phyloP scores from a whole-genome alignment of 1,140 invertebrate genomes.

The Chironomus striatipennis region DNA sequence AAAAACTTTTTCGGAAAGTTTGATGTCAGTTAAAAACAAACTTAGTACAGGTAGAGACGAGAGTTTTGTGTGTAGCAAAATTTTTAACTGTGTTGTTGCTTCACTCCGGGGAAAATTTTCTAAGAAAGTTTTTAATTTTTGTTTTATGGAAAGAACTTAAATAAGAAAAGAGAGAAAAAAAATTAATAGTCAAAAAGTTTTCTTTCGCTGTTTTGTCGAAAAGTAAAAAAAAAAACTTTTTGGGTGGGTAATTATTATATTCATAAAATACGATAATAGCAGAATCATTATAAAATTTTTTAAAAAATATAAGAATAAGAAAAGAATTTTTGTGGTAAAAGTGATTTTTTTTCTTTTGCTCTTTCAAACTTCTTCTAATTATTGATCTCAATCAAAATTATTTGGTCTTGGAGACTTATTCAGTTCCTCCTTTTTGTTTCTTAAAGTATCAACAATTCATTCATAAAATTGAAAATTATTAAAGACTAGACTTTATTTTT shows the following conservation, averaged over 20 bases:
- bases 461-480: no score
- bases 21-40: slow-evolving; percentile 24
- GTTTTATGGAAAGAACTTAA: slow-evolving; percentile 22
- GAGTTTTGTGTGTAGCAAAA: slow-evolving; percentile 22
- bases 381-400: background rate
- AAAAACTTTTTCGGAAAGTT: slow-evolving; percentile 19
- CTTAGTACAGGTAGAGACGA: slow-evolving; percentile 23
- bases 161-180: slow-evolving; percentile 20
- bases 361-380: background rate
- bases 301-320: no score
- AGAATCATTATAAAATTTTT: background rate
- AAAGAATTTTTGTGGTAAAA: no score
- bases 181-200: slow-evolving; percentile 24
- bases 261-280: slow-evolving; percentile 14
- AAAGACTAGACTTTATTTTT: no score
- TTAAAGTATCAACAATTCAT: no score
- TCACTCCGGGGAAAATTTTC: slow-evolving; percentile 23
- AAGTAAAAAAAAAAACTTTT: slow-evolving; percentile 2
- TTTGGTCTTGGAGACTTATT: background rate
- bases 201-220: slow-evolving; percentile 10
- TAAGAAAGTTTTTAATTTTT: slow-evolving; percentile 24
- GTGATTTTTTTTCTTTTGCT: no score
- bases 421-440: no score
- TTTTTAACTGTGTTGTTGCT: slow-evolving; percentile 21
- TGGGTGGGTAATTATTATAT: slow-evolving; percentile 9